These are phyloP conservation scores for Heterodera schachtii DNA, from an alignment of 1,140 invertebrate species.

Conservation along the genomic window DNA sequence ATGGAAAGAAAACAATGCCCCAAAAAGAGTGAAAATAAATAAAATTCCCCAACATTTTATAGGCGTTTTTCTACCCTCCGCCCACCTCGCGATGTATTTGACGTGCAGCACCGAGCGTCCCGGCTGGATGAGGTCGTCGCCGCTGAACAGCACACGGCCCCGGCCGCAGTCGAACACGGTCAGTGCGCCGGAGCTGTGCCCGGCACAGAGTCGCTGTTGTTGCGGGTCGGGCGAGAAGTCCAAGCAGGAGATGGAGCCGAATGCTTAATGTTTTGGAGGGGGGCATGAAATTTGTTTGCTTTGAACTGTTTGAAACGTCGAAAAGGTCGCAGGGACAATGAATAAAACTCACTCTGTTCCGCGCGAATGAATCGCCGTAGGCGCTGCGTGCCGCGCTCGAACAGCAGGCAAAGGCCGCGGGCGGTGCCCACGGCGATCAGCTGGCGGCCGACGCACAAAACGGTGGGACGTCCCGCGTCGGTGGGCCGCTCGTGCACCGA, in stretches of 20 bases:
- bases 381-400: conserved; percentile 29
- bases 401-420: conserved; percentile 38
- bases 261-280: conserved; percentile 37
- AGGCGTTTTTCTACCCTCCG: background rate
- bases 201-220: conserved; percentile 32
- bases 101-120: conserved; percentile 55
- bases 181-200: conserved; percentile 39
- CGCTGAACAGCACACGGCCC: conserved; percentile 36
- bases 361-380: conserved; percentile 34
- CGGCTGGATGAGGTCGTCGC: conserved; percentile 46
- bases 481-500: conserved; percentile 38
- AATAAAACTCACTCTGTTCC: conserved; percentile 2
- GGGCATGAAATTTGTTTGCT: no score
- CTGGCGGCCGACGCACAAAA: conserved; percentile 24
- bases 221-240: conserved; percentile 33
- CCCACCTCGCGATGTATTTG: conserved; percentile 41
- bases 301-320: no score
- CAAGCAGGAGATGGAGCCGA: conserved; percentile 46
- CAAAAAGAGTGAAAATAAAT: no score
- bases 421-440: conserved; percentile 46
- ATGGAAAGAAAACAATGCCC: no score
- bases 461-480: conserved; percentile 41
- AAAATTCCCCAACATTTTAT: background rate
- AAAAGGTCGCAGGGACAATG: no score
- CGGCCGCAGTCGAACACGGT: conserved; percentile 33